Base-by-base conservation (phyloP, 2,113 vertebrate genomes). In the Grus americana region DNA sequence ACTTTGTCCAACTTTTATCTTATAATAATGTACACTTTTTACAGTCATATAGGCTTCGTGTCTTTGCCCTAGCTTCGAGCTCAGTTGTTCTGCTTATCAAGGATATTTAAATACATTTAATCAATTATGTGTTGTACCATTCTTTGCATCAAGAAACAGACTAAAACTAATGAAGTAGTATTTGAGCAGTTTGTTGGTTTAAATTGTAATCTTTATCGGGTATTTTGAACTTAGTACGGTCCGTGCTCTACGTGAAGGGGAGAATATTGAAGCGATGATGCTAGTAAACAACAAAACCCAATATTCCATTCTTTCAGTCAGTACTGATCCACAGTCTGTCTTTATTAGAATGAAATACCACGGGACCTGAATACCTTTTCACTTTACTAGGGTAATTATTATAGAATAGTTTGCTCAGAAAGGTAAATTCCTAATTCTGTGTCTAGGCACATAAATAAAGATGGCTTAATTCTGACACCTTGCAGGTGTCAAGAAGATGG, bases 211-310 rank as follows among this genome's bases (percentile, higher is more conserved):
- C 71, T 83, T 91, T 80, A 16, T 89, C 26, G 52, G 12, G 4
- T 32, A 30, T 49, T 86, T 59, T 65, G 15, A 90, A 26, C 1
- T 55, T 12, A 8, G 5, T 15, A 24, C 58, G 15, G 4, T 62
- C 54, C 0, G 0, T 20, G n/a, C 59, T 78, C 24, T 55, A 13
- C 24, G 13, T 11, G n/a, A 76, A 58, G 8, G 15, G 49, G 46
- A 70, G 12, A 58, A 22, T 32, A 55, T 62, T 16, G 29, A 86
- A 80, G 9, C 44, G 59, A 38, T 80, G 52, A 57, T 14, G 19
- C 29, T 44, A 54, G 38, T 32, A 62, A 92, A 79, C 5, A 80
- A 44, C 11, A 79, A 75, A 44, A 42, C 18, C 0, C 1, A 58
- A 7, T 73, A 38, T 71, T 58, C 66, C 3, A 6, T 76, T 76